Evolutionary conservation across 2,797 vertebrate genomes (phyloP).

Genomic region (Myripristis murdjan): DNA sequence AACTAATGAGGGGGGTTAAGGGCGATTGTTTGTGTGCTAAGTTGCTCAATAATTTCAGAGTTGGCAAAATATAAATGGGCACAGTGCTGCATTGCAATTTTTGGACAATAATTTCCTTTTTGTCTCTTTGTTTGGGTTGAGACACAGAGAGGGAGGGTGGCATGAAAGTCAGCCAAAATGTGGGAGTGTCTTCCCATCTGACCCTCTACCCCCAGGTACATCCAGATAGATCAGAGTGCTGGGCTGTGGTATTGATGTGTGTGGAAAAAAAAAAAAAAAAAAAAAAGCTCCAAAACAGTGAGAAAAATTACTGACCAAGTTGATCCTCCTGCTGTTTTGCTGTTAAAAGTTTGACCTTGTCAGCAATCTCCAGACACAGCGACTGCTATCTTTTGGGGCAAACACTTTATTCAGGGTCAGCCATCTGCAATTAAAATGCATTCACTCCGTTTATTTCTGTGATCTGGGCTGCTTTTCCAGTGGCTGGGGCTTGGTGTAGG

Average conservation of each 20-base stretch:
- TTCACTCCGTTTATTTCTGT: not conserved
- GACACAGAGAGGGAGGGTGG: not conserved
- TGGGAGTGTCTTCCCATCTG: not conserved
- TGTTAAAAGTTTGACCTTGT: not conserved
- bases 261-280: not conserved
- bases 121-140: not conserved
- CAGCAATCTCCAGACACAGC: not conserved
- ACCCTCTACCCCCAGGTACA: not conserved
- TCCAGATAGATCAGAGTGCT: not conserved
- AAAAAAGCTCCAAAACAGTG: too few relatives aligned
- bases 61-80: not conserved
- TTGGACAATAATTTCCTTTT: not conserved
- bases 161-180: not conserved
- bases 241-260: not conserved
- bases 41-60: not conserved
- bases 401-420: not conserved
- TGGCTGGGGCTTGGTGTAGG: not conserved
- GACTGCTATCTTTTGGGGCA: constrained; percentile 5
- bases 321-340: not conserved
- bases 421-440: not conserved
- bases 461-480: not conserved
- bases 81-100: not conserved
- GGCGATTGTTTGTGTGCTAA: too few relatives aligned
- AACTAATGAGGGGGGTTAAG: not conserved
- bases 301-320: not conserved